Evolutionary conservation across 2,797 vertebrate species (phyloP).

Genomic region (Ctenosaura bakeri): DNA sequence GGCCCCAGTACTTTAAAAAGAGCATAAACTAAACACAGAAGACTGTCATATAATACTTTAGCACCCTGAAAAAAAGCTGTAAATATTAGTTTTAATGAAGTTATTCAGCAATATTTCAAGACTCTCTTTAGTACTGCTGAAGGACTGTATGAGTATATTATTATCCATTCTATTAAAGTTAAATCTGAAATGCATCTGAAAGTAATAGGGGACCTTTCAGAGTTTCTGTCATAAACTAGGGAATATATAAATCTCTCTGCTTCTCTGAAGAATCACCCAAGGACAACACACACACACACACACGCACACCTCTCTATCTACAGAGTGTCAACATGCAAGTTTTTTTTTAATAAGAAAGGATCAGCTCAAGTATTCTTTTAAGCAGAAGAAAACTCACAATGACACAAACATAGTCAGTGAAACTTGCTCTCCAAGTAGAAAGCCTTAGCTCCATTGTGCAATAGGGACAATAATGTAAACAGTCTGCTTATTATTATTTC

Average conservation of each 20-base stretch:
- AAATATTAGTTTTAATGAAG: constrained; percentile 38
- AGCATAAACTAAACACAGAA: neutral
- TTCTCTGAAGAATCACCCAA: constrained; percentile 33
- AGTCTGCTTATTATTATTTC: constrained; percentile 58
- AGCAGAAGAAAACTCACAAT: neutral
- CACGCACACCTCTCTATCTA: too few species aligned
- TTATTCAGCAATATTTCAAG: constrained; percentile 50
- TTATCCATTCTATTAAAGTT: constrained; percentile 1
- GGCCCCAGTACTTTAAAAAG: constrained; percentile 36
- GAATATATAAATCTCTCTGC: constrained; percentile 46
- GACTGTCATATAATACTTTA: constrained; percentile 22
- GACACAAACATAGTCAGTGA: constrained; percentile 34
- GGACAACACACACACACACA: neutral
- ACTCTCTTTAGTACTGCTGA: constrained; percentile 38
- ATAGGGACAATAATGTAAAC: constrained; percentile 53
- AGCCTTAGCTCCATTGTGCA: constrained; percentile 36
- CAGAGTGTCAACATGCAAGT: neutral
- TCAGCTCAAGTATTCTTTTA: constrained; percentile 56
- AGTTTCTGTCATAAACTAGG: constrained; percentile 55
- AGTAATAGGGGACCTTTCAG: constrained; percentile 36
- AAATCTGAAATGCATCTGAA: constrained; percentile 39
- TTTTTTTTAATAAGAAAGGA: constrained; percentile 53
- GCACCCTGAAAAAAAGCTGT: constrained; percentile 43
- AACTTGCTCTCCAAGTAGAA: constrained; percentile 50
- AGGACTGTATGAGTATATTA: constrained; percentile 24